Evolutionary conservation across 2,797 vertebrate genomes (phyloP), one percentile per base, ranked within the genome.

Genomic region (Aulostomus chinensis): DNA sequence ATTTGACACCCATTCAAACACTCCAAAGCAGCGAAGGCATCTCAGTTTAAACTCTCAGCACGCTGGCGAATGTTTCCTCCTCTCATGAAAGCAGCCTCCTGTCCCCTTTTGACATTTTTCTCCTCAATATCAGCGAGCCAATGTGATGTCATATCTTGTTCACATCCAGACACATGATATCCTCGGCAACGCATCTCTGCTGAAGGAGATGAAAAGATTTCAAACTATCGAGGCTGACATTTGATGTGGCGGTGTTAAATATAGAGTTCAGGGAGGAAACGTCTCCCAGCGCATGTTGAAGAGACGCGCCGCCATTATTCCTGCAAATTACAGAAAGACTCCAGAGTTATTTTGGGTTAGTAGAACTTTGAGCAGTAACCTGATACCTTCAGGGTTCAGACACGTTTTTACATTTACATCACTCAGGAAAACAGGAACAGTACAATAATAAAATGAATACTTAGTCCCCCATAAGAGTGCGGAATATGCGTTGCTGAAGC

Each of bases 231-330:
- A 60, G 75, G 58, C 48, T 76, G 76, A 87, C 83, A 54, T 85
- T 81, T 70, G 69, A 84, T 77, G 67, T 14, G 29, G n/a, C 42
- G 26, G 29, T 1, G 67, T 82, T 83, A 85, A 87, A 88, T 80
- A 84, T 76, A 80, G 73, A 58, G 63, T 10, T 14, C 32, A 31
- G 39, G 34, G 46, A 75, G 62, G 55, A 66, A 78, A 53, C 37
- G 17, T 45, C 48, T 53, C 43, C 43, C 35, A 49, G 52, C 39
- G 64, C 62, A 45, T 50, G 56, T 60, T 60, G 37, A 72, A 65
- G n/a, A n/a, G n/a, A n/a, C n/a, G n/a, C n/a, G n/a, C n/a, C n/a
- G n/a, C n/a, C n/a, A n/a, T n/a, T n/a, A n/a, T n/a, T n/a, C n/a
- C n/a, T n/a, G n/a, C n/a, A n/a, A 18, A 29, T 8, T 25, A 29